These are phyloP conservation scores for Sebastes schlegelii DNA, from an alignment of 2,113 vertebrate species.

Conservation along the genomic window DNA sequence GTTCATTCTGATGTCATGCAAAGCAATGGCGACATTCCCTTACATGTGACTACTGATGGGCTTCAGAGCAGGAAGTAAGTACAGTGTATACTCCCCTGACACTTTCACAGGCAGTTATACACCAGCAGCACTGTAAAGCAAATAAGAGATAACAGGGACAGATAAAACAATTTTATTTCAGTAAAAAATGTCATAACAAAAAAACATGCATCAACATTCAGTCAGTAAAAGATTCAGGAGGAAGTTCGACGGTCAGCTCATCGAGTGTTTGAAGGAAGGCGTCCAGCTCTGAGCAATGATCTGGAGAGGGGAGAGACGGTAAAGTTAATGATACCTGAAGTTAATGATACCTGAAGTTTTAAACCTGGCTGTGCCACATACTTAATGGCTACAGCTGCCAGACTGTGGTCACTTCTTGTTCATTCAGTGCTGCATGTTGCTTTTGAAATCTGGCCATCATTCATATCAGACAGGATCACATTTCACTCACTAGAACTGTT, in stretches of 20 bases:
- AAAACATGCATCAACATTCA: conserved; percentile 1
- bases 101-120: neutral
- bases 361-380: neutral
- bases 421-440: neutral
- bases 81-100: neutral
- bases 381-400: conserved; percentile 1
- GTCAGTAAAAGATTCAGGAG: conserved; percentile 58
- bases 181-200: neutral
- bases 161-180: conserved; percentile 56
- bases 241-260: conserved; percentile 72
- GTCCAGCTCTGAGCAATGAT: conserved; percentile 43
- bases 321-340: conserved; percentile 34
- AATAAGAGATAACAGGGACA: neutral
- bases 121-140: neutral
- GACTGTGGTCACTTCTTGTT: neutral
- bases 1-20: conserved; percentile 70
- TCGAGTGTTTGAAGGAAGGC: conserved; percentile 72
- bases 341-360: conserved; percentile 30
- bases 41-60: conserved; percentile 68
- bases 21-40: conserved; percentile 40
- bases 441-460: neutral
- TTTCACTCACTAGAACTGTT: neutral
- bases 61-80: conserved; percentile 62
- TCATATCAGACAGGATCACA: neutral
- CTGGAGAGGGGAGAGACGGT: conserved; percentile 43